These are phyloP conservation scores for Hypercompe scribonia DNA, from an alignment of 2,888 invertebrate species.

Conservation along the genomic window DNA sequence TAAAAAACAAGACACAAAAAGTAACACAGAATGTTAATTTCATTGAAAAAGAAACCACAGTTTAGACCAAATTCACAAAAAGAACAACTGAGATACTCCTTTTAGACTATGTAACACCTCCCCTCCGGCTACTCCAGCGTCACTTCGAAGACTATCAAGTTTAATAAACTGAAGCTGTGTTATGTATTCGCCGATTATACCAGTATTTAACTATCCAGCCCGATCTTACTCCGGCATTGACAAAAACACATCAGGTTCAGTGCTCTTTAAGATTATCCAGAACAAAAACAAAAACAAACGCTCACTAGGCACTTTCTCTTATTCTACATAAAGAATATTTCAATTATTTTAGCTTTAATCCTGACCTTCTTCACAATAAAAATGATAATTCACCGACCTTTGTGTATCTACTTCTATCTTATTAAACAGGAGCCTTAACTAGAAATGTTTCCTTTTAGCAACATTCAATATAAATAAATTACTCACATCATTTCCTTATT, in stretches of 20 bases:
- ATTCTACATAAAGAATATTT: neutral
- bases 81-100: neutral
- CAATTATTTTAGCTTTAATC: neutral
- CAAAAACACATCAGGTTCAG: neutral
- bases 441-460: conserved; percentile 26
- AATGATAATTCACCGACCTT: conserved; percentile 3
- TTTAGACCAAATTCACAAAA: neutral
- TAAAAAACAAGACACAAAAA: too few relatives aligned
- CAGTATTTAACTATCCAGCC: neutral
- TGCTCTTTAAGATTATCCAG: neutral
- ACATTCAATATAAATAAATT: conserved; percentile 21
- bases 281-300: neutral
- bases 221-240: neutral
- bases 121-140: too few relatives aligned
- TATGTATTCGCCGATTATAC: too few relatives aligned
- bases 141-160: too few relatives aligned
- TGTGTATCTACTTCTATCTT: neutral
- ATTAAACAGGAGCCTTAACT: conserved; percentile 34
- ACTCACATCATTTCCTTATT: conserved; percentile 37
- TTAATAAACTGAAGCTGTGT: too few relatives aligned
- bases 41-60: neutral
- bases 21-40: neutral
- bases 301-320: neutral
- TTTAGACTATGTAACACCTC: neutral
- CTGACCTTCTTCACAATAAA: neutral